Percentiles rank a stretch among this genome's conserved stretches.
Conservation (phyloP, 2,888 invertebrate genomes). For the Cheilosia grossa region DNA sequence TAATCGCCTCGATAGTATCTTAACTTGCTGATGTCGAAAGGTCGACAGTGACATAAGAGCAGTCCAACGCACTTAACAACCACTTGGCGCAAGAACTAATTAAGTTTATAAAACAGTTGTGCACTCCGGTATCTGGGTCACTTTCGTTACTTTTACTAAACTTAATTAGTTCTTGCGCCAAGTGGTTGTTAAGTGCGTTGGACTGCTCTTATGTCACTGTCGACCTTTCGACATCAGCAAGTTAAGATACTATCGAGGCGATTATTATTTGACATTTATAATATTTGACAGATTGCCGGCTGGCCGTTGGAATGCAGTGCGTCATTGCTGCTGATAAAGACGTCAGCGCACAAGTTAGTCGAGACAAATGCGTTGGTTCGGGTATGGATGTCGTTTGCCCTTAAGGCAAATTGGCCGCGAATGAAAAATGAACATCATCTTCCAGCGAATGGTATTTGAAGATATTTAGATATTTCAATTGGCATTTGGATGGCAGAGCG, state of each 20-base stretch:
- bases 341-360: conserved; percentile 5
- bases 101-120: conserved; percentile 47
- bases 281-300: conserved; percentile 8
- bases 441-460: conserved; percentile 50
- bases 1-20: conserved; percentile 23
- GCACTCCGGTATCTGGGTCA: conserved; percentile 39
- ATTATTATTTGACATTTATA: conserved; percentile 53
- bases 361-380: conserved; percentile 29
- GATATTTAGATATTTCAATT: conserved; percentile 30
- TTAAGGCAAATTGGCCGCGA: conserved; percentile 24
- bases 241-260: conserved; percentile 19
- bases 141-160: conserved; percentile 57
- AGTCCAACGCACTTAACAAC: conserved; percentile 13
- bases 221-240: conserved; percentile 41
- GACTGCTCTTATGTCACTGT: conserved; percentile 26
- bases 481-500: conserved; percentile 46
- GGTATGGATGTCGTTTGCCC: conserved; percentile 31
- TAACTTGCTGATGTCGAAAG: conserved; percentile 24
- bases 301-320: conserved; percentile 23
- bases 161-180: conserved; percentile 41
- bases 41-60: conserved; percentile 41
- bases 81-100: conserved; percentile 36
- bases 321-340: conserved; percentile 31
- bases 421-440: conserved; percentile 55
- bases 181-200: conserved; percentile 12